Evolutionary conservation across 2,113 vertebrate genomes (phyloP).

Genomic region (Spermophilus dauricus): DNA sequence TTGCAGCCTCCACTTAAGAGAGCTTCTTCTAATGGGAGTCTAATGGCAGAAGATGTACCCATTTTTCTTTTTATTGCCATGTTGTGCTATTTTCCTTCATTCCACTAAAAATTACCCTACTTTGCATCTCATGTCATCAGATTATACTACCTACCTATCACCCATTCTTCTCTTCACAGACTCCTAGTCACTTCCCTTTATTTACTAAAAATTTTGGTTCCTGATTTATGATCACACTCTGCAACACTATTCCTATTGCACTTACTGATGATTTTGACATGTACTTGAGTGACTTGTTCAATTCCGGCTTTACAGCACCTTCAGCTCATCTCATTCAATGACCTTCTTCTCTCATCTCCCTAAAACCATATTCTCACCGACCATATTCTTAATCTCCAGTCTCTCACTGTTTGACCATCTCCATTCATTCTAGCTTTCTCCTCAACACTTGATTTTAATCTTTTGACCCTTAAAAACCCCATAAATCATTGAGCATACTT

Average conservation of each 20-base stretch:
- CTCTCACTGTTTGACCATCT: not conserved
- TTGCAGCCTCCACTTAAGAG: not conserved
- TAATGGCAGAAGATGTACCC: not conserved
- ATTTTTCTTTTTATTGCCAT: not conserved
- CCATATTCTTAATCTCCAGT: not conserved
- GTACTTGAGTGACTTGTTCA: not conserved
- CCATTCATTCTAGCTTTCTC: not conserved
- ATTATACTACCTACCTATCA: not conserved
- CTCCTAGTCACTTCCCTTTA: not conserved
- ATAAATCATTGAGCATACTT: not conserved
- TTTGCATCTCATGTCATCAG: not conserved
- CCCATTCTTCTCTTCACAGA: not conserved
- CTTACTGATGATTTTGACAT: not conserved
- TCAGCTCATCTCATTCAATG: not conserved
- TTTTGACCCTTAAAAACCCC: not conserved
- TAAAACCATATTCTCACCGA: not conserved
- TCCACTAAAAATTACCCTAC: not conserved
- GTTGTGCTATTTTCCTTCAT: not conserved
- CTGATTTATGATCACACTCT: not conserved
- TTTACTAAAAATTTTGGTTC: not conserved
- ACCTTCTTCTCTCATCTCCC: not conserved
- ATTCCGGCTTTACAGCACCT: not conserved
- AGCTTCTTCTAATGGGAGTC: not conserved
- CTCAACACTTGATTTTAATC: not conserved
- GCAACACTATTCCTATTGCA: not conserved